Evolutionary conservation across 2,113 vertebrate species (phyloP).

Genomic region (Phrynocephalus versicolor): DNA sequence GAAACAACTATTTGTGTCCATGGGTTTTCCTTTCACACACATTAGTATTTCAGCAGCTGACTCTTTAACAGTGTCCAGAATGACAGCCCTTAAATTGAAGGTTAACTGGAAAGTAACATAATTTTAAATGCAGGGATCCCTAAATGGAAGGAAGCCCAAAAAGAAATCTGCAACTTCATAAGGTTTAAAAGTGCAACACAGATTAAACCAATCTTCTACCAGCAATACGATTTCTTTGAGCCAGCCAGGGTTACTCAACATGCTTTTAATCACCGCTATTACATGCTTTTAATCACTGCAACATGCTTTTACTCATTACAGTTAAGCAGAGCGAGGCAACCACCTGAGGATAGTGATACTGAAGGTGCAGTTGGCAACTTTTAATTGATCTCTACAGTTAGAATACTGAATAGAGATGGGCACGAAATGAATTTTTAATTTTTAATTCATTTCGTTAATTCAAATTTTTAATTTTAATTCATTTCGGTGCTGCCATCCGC

Average conservation of each 20-base stretch:
- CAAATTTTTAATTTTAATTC: no score
- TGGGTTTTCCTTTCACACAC: constrained; percentile 54
- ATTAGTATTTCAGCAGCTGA: constrained; percentile 58
- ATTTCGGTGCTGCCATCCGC: no score
- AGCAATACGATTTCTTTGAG: background rate
- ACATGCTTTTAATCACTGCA: background rate
- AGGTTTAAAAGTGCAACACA: background rate
- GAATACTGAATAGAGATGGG: background rate
- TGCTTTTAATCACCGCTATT: background rate
- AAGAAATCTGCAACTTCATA: background rate
- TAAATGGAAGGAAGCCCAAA: background rate
- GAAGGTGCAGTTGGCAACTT: background rate
- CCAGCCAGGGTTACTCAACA: background rate
- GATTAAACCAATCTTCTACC: background rate
- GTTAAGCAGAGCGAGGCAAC: no score
- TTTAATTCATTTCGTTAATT: no score
- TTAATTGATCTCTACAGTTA: background rate
- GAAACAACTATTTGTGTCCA: constrained; percentile 70
- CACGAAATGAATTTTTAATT: no score
- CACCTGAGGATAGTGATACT: no score
- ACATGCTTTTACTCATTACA: no score
- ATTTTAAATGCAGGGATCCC: constrained; percentile 32
- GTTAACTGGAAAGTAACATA: constrained; percentile 20
- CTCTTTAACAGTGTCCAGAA: constrained; percentile 46
- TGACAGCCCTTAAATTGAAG: constrained; percentile 41